phyloP scores from a whole-genome alignment of 2,888 invertebrate genomes.

The Brachynemurus nebulosus region DNA sequence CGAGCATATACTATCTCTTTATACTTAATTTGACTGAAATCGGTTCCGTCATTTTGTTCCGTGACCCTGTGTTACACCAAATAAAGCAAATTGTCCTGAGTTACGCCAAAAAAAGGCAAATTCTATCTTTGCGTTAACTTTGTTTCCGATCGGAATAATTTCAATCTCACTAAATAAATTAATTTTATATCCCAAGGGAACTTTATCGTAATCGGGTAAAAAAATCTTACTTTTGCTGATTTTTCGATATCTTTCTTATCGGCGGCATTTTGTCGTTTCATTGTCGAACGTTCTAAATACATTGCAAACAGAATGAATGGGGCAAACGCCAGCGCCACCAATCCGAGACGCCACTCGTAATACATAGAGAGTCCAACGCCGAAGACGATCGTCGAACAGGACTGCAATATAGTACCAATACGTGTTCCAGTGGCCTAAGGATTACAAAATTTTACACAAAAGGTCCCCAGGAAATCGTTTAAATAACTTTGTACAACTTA shows the following conservation, averaged over 20 bases:
- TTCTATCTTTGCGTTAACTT: too few species aligned
- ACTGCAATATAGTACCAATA: slow-evolving; percentile 62
- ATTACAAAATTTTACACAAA: slow-evolving; percentile 13
- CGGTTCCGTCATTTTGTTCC: too few species aligned
- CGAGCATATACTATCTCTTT: too few species aligned
- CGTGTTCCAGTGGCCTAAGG: slow-evolving; percentile 65
- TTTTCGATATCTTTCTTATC: slow-evolving; percentile 54
- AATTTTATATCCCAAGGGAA: too few species aligned
- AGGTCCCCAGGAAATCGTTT: background rate
- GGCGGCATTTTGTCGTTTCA: slow-evolving; percentile 49
- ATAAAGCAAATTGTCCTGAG: too few species aligned
- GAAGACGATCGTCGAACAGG: slow-evolving; percentile 50
- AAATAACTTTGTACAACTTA: slow-evolving; percentile 37
- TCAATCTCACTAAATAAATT: too few species aligned
- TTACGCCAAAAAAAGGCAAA: too few species aligned
- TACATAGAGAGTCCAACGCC: slow-evolving; percentile 50
- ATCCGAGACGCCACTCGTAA: slow-evolving; percentile 62
- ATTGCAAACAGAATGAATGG: slow-evolving; percentile 54
- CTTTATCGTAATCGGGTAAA: too few species aligned
- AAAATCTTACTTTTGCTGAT: slow-evolving; percentile 55
- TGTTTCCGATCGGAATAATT: too few species aligned
- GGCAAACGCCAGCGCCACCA: slow-evolving; percentile 56
- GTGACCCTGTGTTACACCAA: too few species aligned
- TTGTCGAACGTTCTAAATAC: slow-evolving; percentile 51
- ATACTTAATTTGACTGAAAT: too few species aligned